Percentiles rank a stretch among this genome's conserved stretches.
These are phyloP conservation scores for Pseudomugil tenellus DNA, from an alignment of 2,797 vertebrate genomes.

Conservation along the genomic window DNA sequence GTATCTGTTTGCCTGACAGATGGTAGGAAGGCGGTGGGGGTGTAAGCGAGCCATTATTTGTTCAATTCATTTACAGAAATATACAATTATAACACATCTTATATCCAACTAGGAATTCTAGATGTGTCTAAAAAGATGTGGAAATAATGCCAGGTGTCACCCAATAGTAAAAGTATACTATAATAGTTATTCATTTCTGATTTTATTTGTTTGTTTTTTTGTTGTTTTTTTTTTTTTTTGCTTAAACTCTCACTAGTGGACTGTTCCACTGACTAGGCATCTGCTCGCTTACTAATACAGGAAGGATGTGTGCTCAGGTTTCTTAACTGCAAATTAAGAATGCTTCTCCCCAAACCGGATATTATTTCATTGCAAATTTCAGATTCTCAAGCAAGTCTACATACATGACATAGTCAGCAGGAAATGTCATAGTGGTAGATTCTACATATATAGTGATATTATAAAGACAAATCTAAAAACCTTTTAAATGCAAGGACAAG, in stretches of 20 bases:
- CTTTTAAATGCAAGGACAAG: constrained; percentile 18
- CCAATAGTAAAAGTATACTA: background rate
- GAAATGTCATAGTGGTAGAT: background rate
- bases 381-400: background rate
- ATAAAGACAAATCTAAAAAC: constrained; percentile 16
- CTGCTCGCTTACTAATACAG: constrained; percentile 13
- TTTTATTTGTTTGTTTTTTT: too few relatives aligned
- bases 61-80: constrained; percentile 26
- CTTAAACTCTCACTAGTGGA: background rate
- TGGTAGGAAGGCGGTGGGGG: constrained; percentile 11
- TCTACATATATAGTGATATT: background rate
- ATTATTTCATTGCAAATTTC: background rate
- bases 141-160: background rate
- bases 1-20: constrained; percentile 32
- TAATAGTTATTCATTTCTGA: background rate
- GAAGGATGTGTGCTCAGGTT: background rate
- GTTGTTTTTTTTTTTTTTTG: background rate
- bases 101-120: background rate
- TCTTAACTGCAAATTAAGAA: constrained; percentile 1
- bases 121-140: constrained; percentile 1
- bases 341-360: constrained; percentile 5
- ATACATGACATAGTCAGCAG: background rate
- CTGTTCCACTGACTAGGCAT: constrained; percentile 1
- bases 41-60: constrained; percentile 25
- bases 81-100: constrained; percentile 2